These are phyloP conservation scores for Achatina immaculata DNA, from an alignment of 1,140 invertebrate genomes.

Conservation along the genomic window DNA sequence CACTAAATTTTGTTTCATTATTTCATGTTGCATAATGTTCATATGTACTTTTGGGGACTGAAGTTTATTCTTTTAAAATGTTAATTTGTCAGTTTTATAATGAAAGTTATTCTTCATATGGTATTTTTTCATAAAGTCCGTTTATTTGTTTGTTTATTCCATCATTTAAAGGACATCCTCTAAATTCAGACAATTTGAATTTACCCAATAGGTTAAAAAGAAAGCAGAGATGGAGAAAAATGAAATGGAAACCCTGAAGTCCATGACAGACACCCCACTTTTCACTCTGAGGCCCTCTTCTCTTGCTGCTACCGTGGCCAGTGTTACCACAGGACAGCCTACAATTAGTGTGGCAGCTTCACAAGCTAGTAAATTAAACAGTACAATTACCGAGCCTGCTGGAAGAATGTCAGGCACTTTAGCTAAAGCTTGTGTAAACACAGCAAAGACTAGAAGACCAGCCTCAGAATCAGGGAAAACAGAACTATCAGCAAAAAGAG, in stretches of 20 bases:
- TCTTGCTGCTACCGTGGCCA: constrained; percentile 40
- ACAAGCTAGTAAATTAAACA: too few relatives aligned
- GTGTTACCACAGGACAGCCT: constrained; percentile 60
- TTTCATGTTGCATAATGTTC: too few relatives aligned
- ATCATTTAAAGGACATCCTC: background rate
- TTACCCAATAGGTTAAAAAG: constrained; percentile 13
- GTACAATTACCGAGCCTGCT: too few relatives aligned
- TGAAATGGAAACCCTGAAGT: constrained; percentile 11
- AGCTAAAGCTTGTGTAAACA: too few relatives aligned
- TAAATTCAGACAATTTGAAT: background rate
- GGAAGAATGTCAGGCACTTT: too few relatives aligned
- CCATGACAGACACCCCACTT: constrained; percentile 17
- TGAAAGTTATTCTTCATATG: too few relatives aligned
- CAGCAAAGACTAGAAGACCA: too few relatives aligned
- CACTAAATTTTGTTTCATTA: too few relatives aligned
- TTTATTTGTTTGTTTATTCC: background rate
- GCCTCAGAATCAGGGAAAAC: too few relatives aligned
- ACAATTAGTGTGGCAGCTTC: constrained; percentile 43
- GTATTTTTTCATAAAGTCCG: background rate
- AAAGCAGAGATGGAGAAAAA: constrained; percentile 10
- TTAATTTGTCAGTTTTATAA: background rate
- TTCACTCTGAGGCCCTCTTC: background rate
- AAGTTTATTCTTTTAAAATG: background rate
- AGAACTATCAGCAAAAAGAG: too few relatives aligned
- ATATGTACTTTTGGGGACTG: background rate